Conservation (phyloP, 2,888 invertebrate genomes). For the Ichneumoninae sp. region DNA sequence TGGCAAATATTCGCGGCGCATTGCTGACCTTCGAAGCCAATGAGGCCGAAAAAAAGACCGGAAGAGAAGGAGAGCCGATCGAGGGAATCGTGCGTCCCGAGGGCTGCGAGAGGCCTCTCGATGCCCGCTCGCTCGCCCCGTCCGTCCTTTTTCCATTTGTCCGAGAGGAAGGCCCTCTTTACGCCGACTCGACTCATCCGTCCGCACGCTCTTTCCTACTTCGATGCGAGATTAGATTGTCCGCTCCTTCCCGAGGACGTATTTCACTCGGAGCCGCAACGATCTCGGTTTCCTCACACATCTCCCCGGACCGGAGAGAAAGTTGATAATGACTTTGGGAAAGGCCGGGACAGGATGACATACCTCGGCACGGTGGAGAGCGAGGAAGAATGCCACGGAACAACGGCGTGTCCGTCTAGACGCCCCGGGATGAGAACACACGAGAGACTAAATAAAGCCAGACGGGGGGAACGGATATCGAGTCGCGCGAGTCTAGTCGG, state of each 20-base stretch:
- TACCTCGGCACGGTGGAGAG: neutral
- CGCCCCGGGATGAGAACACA: slow-evolving; percentile 39
- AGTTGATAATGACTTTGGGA: slow-evolving; percentile 76
- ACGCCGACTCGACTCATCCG: slow-evolving; percentile 15
- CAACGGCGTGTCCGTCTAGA: slow-evolving; percentile 38
- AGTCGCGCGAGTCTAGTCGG: slow-evolving; percentile 41
- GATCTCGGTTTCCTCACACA: slow-evolving; percentile 37
- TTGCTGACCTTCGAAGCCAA: slow-evolving; percentile 70
- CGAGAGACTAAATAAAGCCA: slow-evolving; percentile 13
- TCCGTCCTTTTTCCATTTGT: slow-evolving; percentile 62
- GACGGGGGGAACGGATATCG: slow-evolving; percentile 37
- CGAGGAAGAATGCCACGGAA: slow-evolving; percentile 5
- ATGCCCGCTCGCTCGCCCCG: slow-evolving; percentile 1
- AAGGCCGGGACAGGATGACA: slow-evolving; percentile 56
- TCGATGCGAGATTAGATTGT: slow-evolving; percentile 37
- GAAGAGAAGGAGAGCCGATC: slow-evolving; percentile 47
- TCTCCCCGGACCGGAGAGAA: slow-evolving; percentile 51
- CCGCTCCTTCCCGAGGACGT: slow-evolving; percentile 42
- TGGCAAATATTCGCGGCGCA: slow-evolving; percentile 81
- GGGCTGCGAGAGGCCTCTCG: slow-evolving; percentile 55
- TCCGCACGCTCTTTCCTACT: slow-evolving; percentile 10
- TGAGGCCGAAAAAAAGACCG: slow-evolving; percentile 21
- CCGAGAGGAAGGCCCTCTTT: slow-evolving; percentile 8
- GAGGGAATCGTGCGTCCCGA: slow-evolving; percentile 65
- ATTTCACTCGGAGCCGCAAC: slow-evolving; percentile 23